Conservation (phyloP, 2,888 invertebrate genomes). For the Eubasilissa splendida region DNA sequence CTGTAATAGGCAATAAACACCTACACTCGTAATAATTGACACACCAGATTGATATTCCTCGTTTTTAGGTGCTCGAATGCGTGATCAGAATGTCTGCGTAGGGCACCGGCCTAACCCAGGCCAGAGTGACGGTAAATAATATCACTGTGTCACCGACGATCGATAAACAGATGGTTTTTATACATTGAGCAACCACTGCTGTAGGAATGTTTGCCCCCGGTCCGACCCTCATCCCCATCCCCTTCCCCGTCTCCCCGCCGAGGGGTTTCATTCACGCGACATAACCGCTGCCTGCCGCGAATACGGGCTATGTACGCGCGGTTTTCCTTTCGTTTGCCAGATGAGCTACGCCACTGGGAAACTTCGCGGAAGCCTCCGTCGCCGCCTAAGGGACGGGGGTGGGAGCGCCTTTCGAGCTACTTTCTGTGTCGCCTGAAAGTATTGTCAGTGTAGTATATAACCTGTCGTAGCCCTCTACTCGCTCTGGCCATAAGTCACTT, state of each 20-base stretch:
- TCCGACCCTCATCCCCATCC: not conserved
- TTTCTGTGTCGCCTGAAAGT: constrained; percentile 7
- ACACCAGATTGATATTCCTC: too few relatives aligned
- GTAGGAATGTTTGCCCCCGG: not conserved
- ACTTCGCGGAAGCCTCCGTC: not conserved
- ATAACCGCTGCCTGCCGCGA: constrained; percentile 28
- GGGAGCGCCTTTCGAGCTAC: constrained; percentile 18
- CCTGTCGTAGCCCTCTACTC: too few relatives aligned
- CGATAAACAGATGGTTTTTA: constrained; percentile 37
- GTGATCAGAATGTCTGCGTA: too few relatives aligned
- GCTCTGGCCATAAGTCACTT: too few relatives aligned
- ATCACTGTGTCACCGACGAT: not conserved
- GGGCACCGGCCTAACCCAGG: not conserved
- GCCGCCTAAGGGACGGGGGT: not conserved
- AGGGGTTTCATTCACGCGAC: constrained; percentile 43
- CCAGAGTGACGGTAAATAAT: not conserved
- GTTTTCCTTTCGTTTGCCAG: constrained; percentile 53
- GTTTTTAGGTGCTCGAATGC: too few relatives aligned
- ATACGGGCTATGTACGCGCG: constrained; percentile 60
- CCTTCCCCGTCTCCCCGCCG: constrained; percentile 11
- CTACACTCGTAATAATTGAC: too few relatives aligned
- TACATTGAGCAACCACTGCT: not conserved
- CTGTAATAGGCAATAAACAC: too few relatives aligned
- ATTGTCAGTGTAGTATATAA: too few relatives aligned
- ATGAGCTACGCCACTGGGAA: constrained; percentile 24